These are phyloP conservation scores for Odontophorus gujanensis DNA, from an alignment of 2,113 vertebrate genomes.

Conservation along the genomic window DNA sequence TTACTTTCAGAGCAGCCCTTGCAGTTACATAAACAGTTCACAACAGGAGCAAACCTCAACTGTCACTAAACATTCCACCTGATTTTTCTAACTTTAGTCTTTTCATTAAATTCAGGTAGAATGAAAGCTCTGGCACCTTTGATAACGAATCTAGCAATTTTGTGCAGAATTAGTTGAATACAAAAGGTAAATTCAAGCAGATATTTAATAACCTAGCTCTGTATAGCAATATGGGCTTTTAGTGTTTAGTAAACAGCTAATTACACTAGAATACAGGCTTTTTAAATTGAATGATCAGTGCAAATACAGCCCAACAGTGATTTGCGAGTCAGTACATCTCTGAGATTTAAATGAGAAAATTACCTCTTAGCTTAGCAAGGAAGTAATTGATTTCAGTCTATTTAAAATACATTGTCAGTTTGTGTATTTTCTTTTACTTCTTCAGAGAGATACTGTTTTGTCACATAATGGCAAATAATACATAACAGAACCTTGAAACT, in stretches of 20 bases:
- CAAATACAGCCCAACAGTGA: conserved; percentile 66
- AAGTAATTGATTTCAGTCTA: conserved; percentile 68
- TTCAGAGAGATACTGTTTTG: conserved; percentile 62
- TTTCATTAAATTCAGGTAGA: not conserved
- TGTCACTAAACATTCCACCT: not conserved
- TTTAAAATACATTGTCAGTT: conserved; percentile 62
- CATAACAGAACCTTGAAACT: conserved; percentile 64
- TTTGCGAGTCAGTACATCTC: conserved; percentile 58
- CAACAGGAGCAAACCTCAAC: not conserved
- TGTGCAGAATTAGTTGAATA: conserved; percentile 39
- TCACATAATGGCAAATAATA: not conserved
- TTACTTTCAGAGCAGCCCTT: too few relatives aligned
- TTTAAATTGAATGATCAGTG: conserved; percentile 72
- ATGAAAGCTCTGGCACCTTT: not conserved
- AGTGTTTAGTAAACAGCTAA: conserved; percentile 75
- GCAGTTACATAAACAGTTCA: too few relatives aligned
- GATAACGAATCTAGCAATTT: conserved; percentile 5
- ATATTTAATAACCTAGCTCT: conserved; percentile 40
- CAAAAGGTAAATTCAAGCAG: conserved; percentile 69
- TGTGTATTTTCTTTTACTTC: conserved; percentile 23
- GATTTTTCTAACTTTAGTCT: not conserved
- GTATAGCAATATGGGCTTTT: conserved; percentile 1
- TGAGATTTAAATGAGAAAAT: conserved; percentile 75
- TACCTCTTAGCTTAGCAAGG: conserved; percentile 71
- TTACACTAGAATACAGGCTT: conserved; percentile 58